Evolutionary conservation across 2,113 vertebrate species (phyloP), one percentile per base, ranked within the genome.

Genomic region (Tautogolabrus adspersus): DNA sequence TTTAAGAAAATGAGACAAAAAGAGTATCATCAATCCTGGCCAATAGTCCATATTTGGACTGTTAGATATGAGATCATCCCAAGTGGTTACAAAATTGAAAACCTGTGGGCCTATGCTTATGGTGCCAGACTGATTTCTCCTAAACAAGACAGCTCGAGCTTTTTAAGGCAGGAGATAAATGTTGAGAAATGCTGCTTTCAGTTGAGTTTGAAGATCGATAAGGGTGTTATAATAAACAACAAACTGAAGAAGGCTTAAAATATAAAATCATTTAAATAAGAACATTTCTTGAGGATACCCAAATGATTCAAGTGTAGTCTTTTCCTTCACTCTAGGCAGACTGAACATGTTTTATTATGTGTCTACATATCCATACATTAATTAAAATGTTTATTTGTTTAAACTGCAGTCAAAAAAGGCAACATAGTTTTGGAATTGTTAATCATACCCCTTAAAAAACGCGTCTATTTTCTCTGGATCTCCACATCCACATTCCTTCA

Each of bases 91-190:
- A 18, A 18, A 16, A 49, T 49, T 16, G 1, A 49, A 49, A 49
- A 49, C 46, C 46, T 51, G 18, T 37, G 37, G 30, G 30, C 30
- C 30, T 12, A 30, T 58, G 65, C 47, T 8, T 64, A 78, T n/a
- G 19, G 40, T 46, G 15, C 40, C 34, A 18, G 16, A 38, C 15
- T 9, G 18, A 34, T 34, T 72, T 11, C 38, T 62, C 63, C 49
- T 69, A 47, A 52, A 66, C 23, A 40, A 21, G 63, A 59, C 44
- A 8, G 46, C 81, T 58, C 74, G 76, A 72, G 71, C 34, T 52
- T 77, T 78, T 85, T 75, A 87, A 92, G 79, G 88, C 58, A 76
- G 67, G 60, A 69, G 56, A 21, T 59, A 63, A 51, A 46, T 10
- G 23, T 49, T 15, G 10, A 2, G 47, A 60, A 63, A 26, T 57